Base-by-base conservation (phyloP, 2,888 invertebrate species). In the Cacoxenus indagator region DNA sequence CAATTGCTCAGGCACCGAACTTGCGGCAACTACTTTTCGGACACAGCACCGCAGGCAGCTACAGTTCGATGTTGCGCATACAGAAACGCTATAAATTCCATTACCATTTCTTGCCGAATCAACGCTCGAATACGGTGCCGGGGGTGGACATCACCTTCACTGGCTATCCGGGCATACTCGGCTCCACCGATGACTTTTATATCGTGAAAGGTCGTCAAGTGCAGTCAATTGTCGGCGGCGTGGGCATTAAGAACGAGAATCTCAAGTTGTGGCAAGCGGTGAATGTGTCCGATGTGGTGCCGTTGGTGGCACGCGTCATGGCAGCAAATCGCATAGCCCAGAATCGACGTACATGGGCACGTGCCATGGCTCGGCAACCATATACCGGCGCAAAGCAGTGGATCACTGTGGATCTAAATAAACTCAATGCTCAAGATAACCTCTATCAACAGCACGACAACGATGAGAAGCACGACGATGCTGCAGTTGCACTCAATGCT, bases 341-440 rank as follows among this genome's bases (percentile, higher is more conserved):
- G 6, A 91, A 91, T 78, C 93, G 93, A 1, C 89, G 90, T 67
- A 90, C 92, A 4, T 97, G 97, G 97, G 91, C 92, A 0, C 89
- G 91, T 51, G 87, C 91, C 1, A 91, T 96, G 80, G 90, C 91
- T 0, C 88, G 89, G 6, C 92, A 95, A 89, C 94, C 95, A 37
- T 94, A 93, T 17, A 95, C 95, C 54, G 94, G 94, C 70, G 93
- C 93, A 86, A 95, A 95, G 83, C 96, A 97, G 85, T 97, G 96
- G 96, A 91, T 96, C 77, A 90, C 94, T 4, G 90, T 95, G 0
- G 94, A 96, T 86, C 93, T 93, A 81, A 91, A 91, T 64, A 90
- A 90, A 69, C 73, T 88, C 29, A 84, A 83, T 1, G 70, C 76
- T 8, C 76, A 79, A 69, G 81, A 78, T 54, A 77, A 77, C 70